Evolutionary conservation across 2,113 vertebrate genomes (phyloP).

Genomic region (Epinephelus fuscoguttatus): DNA sequence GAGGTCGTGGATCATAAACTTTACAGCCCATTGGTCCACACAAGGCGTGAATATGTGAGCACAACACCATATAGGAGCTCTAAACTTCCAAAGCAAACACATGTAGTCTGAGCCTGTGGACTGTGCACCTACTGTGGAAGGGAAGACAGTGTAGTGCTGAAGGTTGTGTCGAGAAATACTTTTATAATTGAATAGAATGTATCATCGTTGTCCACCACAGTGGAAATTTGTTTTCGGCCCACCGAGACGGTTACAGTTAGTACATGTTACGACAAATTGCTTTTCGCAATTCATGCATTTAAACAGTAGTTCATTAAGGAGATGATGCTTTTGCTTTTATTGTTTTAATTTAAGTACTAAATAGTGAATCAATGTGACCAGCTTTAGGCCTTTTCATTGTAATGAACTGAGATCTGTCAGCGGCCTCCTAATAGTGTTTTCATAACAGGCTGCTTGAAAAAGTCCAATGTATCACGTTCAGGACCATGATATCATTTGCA

Average conservation of each 20-base stretch:
- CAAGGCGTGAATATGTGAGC: neutral
- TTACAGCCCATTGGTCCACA: neutral
- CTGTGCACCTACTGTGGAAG: neutral
- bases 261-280: neutral
- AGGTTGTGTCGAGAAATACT: neutral
- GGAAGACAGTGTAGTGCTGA: neutral
- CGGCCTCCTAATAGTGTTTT: neutral
- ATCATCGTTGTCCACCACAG: too few species aligned
- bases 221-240: too few species aligned
- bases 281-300: neutral
- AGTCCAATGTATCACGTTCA: slow-evolving; percentile 34
- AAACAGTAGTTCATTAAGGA: neutral
- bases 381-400: neutral
- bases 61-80: neutral
- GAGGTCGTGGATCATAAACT: slow-evolving; percentile 1
- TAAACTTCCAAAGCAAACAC: neutral
- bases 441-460: neutral
- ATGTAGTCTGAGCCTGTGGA: neutral
- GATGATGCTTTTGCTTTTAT: neutral
- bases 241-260: too few species aligned
- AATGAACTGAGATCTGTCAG: neutral
- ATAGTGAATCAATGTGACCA: neutral
- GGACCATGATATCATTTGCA: slow-evolving; percentile 34
- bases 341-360: neutral
- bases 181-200: too few species aligned